A percentile compares a stretch with the other conserved stretches of the same genome.
Conservation (phyloP, 1,140 invertebrate genomes). For the Papilio glaucus region DNA sequence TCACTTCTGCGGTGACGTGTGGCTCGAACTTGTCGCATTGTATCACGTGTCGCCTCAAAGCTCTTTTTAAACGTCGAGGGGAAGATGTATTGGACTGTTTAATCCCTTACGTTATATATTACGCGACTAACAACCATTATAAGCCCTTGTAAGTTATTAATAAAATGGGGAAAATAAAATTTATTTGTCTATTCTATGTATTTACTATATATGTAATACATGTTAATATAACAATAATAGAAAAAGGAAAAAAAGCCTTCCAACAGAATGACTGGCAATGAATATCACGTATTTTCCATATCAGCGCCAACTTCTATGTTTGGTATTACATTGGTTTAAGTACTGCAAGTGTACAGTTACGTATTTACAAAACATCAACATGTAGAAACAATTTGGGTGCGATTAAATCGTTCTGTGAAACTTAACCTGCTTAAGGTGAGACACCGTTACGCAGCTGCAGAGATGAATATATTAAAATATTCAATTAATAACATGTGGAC, state of each 20-base stretch:
- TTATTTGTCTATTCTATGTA: background rate
- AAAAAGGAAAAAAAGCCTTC: background rate
- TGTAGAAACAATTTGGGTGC: conserved; percentile 46
- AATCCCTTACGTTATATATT: conserved; percentile 53
- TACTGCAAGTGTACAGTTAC: conserved; percentile 8
- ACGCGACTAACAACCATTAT: background rate
- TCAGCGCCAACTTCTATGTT: conserved; percentile 9
- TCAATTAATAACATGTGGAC: too few species aligned
- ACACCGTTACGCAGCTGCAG: conserved; percentile 1
- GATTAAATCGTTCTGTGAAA: conserved; percentile 1
- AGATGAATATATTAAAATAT: background rate
- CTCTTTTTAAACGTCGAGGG: conserved; percentile 58
- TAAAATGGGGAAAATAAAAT: background rate
- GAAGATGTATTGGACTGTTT: conserved; percentile 53
- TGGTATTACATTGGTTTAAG: conserved; percentile 24
- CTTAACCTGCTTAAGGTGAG: background rate
- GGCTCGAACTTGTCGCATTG: conserved; percentile 63
- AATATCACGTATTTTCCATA: background rate
- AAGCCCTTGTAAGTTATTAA: conserved; percentile 5
- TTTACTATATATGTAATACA: too few species aligned
- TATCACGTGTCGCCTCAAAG: conserved; percentile 56
- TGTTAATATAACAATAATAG: too few species aligned
- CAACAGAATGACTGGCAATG: background rate
- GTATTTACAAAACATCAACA: conserved; percentile 56
- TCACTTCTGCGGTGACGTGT: conserved; percentile 47